Conservation (phyloP, 2,888 invertebrate species). For the Piscicola geometra region DNA sequence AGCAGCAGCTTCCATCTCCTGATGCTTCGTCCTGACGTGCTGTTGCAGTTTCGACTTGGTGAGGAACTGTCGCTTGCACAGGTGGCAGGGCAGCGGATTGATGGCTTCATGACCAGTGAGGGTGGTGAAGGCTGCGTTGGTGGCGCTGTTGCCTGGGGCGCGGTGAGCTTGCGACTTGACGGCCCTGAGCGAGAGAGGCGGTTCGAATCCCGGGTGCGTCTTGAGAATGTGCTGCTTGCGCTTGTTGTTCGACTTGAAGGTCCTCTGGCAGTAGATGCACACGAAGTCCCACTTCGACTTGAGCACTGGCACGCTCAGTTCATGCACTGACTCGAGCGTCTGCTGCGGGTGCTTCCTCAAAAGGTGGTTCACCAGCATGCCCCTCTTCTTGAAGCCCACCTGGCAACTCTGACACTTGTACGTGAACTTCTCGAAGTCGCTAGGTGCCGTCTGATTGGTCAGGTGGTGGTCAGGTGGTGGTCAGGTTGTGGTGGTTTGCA, state of each 20-base stretch:
- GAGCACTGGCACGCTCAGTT: slow-evolving; percentile 72
- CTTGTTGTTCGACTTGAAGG: slow-evolving; percentile 77
- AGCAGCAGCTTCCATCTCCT: too few relatives aligned
- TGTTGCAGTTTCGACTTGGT: slow-evolving; percentile 65
- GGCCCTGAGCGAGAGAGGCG: slow-evolving; percentile 58
- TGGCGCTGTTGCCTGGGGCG: slow-evolving; percentile 43
- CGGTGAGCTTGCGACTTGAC: slow-evolving; percentile 54
- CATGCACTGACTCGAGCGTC: slow-evolving; percentile 64
- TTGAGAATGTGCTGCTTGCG: slow-evolving; percentile 75
- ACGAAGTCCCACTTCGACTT: slow-evolving; percentile 73
- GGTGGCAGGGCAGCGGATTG: slow-evolving; percentile 68
- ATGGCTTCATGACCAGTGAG: slow-evolving; percentile 71
- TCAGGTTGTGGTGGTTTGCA: not conserved
- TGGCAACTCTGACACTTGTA: slow-evolving; percentile 73
- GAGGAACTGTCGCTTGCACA: slow-evolving; percentile 82
- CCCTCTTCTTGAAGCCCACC: slow-evolving; percentile 69
- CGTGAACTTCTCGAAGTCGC: slow-evolving; percentile 58
- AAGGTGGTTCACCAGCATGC: slow-evolving; percentile 79
- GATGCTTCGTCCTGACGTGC: slow-evolving; percentile 59
- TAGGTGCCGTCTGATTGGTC: slow-evolving; percentile 45
- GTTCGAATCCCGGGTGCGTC: slow-evolving; percentile 73
- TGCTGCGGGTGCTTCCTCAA: slow-evolving; percentile 67
- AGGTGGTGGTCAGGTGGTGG: not conserved
- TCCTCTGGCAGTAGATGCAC: slow-evolving; percentile 72
- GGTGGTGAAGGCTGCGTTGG: slow-evolving; percentile 65